phyloP scores from a whole-genome alignment of 1,140 invertebrate species.

The Drosophila prosaltans region DNA sequence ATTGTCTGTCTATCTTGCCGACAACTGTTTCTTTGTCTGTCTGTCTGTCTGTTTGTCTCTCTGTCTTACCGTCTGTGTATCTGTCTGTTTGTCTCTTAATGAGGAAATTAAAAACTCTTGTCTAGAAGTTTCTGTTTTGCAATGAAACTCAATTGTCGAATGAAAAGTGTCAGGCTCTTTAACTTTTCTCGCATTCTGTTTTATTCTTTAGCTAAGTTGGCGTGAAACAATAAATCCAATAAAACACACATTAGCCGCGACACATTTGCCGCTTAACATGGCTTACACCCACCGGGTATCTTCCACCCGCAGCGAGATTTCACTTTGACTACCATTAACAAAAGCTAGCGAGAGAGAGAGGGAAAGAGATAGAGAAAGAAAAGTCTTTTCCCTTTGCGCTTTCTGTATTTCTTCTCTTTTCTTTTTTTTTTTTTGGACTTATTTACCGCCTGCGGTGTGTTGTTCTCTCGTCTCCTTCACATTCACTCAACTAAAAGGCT shows the following conservation, averaged over 20 bases:
- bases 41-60: slow-evolving; percentile 1
- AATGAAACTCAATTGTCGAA: slow-evolving; percentile 10
- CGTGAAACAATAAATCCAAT: slow-evolving; percentile 68
- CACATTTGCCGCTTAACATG: slow-evolving; percentile 61
- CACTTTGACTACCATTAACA: slow-evolving; percentile 19
- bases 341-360: not conserved
- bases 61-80: not conserved
- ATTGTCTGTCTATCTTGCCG: not conserved
- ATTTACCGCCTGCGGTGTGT: slow-evolving; percentile 57
- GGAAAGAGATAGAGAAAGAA: not conserved
- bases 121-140: slow-evolving; percentile 7
- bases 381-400: not conserved
- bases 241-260: slow-evolving; percentile 65
- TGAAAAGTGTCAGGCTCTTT: slow-evolving; percentile 12
- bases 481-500: slow-evolving; percentile 47
- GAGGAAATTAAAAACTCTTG: slow-evolving; percentile 20
- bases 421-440: slow-evolving; percentile 21
- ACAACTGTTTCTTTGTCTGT: not conserved
- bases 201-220: slow-evolving; percentile 40
- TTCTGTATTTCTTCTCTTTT: not conserved
- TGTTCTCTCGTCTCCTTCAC: not conserved
- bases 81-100: slow-evolving; percentile 11
- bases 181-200: slow-evolving; percentile 11
- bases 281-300: slow-evolving; percentile 32
- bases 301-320: not conserved